phyloP scores from a whole-genome alignment of 2,797 vertebrate species.

The Bovichtus diacanthus region DNA sequence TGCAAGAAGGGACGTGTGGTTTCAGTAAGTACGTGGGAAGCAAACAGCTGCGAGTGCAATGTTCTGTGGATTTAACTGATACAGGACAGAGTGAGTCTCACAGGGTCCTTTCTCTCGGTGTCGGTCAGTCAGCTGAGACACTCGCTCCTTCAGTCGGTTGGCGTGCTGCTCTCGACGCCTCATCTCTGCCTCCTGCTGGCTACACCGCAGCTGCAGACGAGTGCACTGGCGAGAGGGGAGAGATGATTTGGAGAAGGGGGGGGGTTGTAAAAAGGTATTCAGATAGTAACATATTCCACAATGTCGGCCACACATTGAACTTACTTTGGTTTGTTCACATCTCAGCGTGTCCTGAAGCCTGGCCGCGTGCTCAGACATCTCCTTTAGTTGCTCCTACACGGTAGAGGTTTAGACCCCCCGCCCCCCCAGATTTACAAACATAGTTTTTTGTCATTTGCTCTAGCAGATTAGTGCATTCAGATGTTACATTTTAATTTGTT shows the following conservation, averaged over 20 bases:
- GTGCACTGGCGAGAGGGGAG: constrained; percentile 44
- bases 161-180: constrained; percentile 75
- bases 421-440: background rate
- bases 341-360: constrained; percentile 79
- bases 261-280: no score
- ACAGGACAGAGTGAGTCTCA: constrained; percentile 47
- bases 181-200: constrained; percentile 79
- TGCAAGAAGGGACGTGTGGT: rapidly evolving
- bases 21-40: background rate
- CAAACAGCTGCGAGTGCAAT: background rate
- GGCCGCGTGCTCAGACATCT: constrained; percentile 73
- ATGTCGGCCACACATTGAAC: background rate
- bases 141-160: constrained; percentile 76
- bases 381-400: constrained; percentile 75
- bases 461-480: no score
- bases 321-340: constrained; percentile 77
- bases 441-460: no score
- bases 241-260: background rate
- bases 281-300: background rate
- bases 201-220: constrained; percentile 74
- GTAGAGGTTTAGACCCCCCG: background rate
- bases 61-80: background rate
- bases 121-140: constrained; percentile 73
- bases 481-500: no score
- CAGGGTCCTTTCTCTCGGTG: constrained; percentile 66